A percentile compares a stretch with the other conserved stretches of the same genome.
Evolutionary conservation across 2,113 vertebrate genomes (phyloP).

Genomic region (Lepisosteus oculatus): DNA sequence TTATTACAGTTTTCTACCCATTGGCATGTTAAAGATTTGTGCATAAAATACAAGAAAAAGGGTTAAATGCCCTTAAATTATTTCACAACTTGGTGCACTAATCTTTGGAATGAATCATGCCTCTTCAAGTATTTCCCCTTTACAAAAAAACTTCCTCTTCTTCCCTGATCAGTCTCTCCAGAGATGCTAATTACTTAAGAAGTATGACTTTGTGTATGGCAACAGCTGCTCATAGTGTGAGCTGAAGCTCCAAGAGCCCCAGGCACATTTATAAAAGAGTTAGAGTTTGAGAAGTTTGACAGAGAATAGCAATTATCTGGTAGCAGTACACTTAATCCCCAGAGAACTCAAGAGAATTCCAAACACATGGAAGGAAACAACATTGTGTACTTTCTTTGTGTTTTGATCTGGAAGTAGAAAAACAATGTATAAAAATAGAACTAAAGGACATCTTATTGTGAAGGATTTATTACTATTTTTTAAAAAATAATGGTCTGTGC

Average conservation of each 20-base stretch:
- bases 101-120: too few species aligned
- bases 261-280: neutral
- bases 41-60: too few species aligned
- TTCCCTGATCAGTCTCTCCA: neutral
- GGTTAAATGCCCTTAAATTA: too few species aligned
- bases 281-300: neutral
- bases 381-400: neutral
- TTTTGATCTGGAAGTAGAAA: neutral
- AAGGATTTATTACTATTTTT: too few species aligned
- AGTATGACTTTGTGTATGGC: neutral
- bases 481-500: too few species aligned
- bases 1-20: too few species aligned
- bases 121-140: too few species aligned
- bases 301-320: conserved; percentile 6
- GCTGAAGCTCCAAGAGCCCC: neutral
- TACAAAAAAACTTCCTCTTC: neutral
- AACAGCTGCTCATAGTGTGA: neutral
- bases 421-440: neutral
- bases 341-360: neutral
- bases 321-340: neutral
- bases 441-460: neutral
- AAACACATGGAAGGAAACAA: neutral
- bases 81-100: too few species aligned
- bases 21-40: too few species aligned
- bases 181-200: neutral